Evolutionary conservation across 2,113 vertebrate species (phyloP), one percentile per base, ranked within the genome.

Genomic region (Empidonax traillii): DNA sequence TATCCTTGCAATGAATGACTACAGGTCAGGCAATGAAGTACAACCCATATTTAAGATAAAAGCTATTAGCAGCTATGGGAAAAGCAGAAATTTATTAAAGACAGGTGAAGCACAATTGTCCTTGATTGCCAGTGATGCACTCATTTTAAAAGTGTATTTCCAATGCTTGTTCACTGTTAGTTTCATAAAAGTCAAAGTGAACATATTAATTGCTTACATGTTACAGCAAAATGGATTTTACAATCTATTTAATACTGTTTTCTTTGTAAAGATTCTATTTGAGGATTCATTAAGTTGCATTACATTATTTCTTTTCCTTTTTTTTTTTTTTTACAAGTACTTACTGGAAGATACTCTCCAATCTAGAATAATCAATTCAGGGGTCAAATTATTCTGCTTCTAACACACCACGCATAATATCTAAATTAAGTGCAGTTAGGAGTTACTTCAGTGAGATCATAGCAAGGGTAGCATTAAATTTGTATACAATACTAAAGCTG

Each of bases 141-240:
- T 49, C n/a, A 21, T 37, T 93, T 90, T 39, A 49, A 47, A 89
- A 87, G 67, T 76, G 22, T 30, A 58, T 19, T 85, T 79, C 52
- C 44, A 79, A 56, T 41, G 21, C 31, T 43, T 90, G 5, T 31
- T 83, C 39, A 47, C 17, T n/a, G 35, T 22, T 72, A 51, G 20
- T 74, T 92, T 81, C 27, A 93, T 79, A 85, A 77, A 88, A 66
- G 85, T 84, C 43, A 85, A 80, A 43, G 52, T 94, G 68, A 84
- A 49, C 58, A 22, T 59, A 31, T 14, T 30, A 94, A 81, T 63
- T 87, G 31, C 61, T 89, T 92, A 44, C 10, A 58, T 23, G 14
- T 53, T 82, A 61, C 51, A 83, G 8, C 77, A 30, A 88, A 91
- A 72, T 16, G 53, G n/a, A 27, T 93, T 93, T 93, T 61, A 23